A percentile compares a stretch with the other conserved stretches of the same genome.
Evolutionary conservation across 2,797 vertebrate genomes (phyloP).

Genomic region (Alauda arvensis): DNA sequence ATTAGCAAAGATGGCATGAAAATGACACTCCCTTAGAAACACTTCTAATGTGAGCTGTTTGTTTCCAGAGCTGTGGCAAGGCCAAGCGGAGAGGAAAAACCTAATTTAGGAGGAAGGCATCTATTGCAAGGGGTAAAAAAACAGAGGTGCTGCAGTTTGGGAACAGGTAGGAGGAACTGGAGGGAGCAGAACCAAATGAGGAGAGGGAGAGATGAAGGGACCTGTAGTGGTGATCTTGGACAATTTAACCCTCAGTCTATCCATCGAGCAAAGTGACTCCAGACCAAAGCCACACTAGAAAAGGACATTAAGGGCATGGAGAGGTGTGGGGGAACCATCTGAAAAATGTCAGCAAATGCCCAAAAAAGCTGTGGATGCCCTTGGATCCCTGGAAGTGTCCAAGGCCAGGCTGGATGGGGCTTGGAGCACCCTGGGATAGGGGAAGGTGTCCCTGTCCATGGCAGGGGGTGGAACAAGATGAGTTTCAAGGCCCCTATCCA

Average conservation of each 20-base stretch:
- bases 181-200: not conserved
- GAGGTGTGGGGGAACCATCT: not conserved
- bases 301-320: not conserved
- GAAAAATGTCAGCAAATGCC: not conserved
- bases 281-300: not conserved
- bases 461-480: not conserved
- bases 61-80: constrained; percentile 13
- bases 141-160: not conserved
- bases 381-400: not conserved
- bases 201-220: not conserved
- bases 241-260: not conserved
- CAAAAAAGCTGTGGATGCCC: not conserved
- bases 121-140: not conserved
- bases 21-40: constrained; percentile 59
- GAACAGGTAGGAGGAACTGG: not conserved
- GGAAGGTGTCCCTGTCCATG: not conserved
- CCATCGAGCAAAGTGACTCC: not conserved
- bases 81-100: constrained; percentile 14
- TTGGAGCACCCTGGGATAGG: not conserved
- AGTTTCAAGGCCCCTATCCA: not conserved
- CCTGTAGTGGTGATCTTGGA: accelerated
- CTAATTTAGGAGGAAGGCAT: not conserved
- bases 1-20: constrained; percentile 66
- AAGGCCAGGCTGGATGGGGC: accelerated
- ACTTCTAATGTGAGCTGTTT: constrained; percentile 27